Conservation (phyloP, 2,797 vertebrate species). For the Microctenopoma steveboyesi region DNA sequence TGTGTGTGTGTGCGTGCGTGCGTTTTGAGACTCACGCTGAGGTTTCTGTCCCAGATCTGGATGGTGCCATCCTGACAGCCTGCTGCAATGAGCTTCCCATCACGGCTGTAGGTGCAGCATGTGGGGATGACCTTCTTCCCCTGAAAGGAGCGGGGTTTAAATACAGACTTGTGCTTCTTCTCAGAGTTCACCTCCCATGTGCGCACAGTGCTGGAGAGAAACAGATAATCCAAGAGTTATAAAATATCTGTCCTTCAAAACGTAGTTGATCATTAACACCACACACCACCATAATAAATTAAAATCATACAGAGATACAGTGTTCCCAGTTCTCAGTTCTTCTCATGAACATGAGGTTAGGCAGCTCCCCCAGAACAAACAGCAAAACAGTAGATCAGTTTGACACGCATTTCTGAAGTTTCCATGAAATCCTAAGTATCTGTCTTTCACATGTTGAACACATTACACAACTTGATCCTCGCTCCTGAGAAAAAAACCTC, state of each 20-base stretch:
- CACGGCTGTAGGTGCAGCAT: constrained; percentile 93
- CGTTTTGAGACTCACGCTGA: constrained; percentile 88
- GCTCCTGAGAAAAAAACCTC: constrained; percentile 12
- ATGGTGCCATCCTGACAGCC: constrained; percentile 97
- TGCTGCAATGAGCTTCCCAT: constrained; percentile 93
- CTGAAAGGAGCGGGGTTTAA: constrained; percentile 93
- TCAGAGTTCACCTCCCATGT: constrained; percentile 94
- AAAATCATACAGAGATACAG: constrained; percentile 17
- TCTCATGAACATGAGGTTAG: constrained; percentile 39
- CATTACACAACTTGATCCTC: constrained; percentile 68
- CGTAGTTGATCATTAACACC: constrained; percentile 32
- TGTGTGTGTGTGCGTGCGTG: constrained; percentile 21
- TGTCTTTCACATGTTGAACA: constrained; percentile 87
- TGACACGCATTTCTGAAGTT: constrained; percentile 68
- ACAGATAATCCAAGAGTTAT: constrained; percentile 15
- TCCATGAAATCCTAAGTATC: constrained; percentile 75
- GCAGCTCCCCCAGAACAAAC: constrained; percentile 37
- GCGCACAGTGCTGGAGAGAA: constrained; percentile 88
- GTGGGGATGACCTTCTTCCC: constrained; percentile 94
- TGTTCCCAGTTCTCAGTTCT: not conserved
- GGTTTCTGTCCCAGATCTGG: constrained; percentile 97
- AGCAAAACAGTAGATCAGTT: constrained; percentile 70
- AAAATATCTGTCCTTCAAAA: constrained; percentile 37
- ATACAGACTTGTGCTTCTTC: constrained; percentile 93
- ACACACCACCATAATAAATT: constrained; percentile 36